Evolutionary conservation across 2,797 vertebrate species (phyloP).

Genomic region (Enteromius treurensis): DNA sequence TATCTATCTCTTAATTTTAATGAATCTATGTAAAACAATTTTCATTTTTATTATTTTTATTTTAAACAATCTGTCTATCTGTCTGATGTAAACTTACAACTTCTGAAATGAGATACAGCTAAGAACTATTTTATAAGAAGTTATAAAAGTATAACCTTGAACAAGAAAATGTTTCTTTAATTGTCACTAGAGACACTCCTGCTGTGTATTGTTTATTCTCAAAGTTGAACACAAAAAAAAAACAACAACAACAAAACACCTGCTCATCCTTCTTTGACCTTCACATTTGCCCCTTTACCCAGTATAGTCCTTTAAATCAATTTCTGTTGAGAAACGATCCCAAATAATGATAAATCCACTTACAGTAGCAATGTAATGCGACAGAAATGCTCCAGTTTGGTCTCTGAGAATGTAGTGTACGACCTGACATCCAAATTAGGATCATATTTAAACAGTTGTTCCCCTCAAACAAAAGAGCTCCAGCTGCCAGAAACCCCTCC

Average conservation of each 20-base stretch:
- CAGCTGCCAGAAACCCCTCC: conserved; percentile 22
- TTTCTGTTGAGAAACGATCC: not conserved
- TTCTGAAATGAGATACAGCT: not conserved
- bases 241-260: not conserved
- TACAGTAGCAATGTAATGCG: not conserved
- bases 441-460: conserved; percentile 45
- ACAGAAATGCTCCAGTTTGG: conserved; percentile 24
- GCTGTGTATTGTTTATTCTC: conserved; percentile 22
- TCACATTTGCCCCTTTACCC: not conserved
- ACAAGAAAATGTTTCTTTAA: conserved; percentile 29
- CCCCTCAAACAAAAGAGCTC: conserved; percentile 27
- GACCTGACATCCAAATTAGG: not conserved
- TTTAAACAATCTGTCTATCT: not conserved
- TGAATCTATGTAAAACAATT: too few species aligned
- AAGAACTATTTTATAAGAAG: not conserved
- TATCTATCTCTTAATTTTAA: not conserved
- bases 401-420: not conserved
- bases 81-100: not conserved
- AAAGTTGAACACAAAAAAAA: not conserved
- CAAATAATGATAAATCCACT: not conserved
- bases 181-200: conserved; percentile 7
- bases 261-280: not conserved
- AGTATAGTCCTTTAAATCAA: too few species aligned
- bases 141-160: not conserved
- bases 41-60: too few species aligned